Conservation (phyloP, 1,140 invertebrate genomes). For the fruit fly (Drosophila melanogaster) region Release_6_plus_ISO1_MT NC_004354.4:791501-792000, state of each 20-base stretch:
- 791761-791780: neutral
- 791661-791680: constrained; percentile 10
- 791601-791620: constrained; percentile 21
- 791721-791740: constrained; percentile 11
- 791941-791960: neutral
- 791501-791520: constrained; percentile 20
- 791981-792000: neutral
- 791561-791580: constrained; percentile 20
- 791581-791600: constrained; percentile 42
- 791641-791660: constrained; percentile 25
- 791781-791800: neutral
- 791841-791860: constrained; percentile 7
- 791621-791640: constrained; percentile 9
- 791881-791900: neutral
- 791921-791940: neutral
- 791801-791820: neutral
- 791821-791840: neutral
- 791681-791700: constrained; percentile 27
- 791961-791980: neutral
- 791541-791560: neutral
- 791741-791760: constrained; percentile 23
- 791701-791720: constrained; percentile 35
- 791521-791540: constrained; percentile 1
- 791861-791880: constrained; percentile 2
- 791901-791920: neutral